Evolutionary conservation across 2,113 vertebrate species (phyloP), one percentile per base, ranked within the genome.

Genomic region (Atlantisia rogersi): DNA sequence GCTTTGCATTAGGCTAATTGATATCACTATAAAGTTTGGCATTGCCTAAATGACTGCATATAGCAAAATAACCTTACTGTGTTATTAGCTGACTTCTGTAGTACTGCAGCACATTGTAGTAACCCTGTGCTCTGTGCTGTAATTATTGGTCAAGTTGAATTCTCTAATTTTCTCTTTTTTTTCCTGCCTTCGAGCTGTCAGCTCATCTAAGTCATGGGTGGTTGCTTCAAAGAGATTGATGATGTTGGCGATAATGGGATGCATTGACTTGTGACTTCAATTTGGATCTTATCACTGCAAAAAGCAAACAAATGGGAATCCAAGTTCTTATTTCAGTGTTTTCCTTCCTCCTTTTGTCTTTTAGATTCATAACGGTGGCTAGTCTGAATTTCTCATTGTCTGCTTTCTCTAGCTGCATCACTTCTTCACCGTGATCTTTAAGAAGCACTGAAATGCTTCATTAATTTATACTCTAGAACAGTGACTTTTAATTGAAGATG

Each of bases 201-300:
- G 88, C 88, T 91, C 78, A 15, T 94, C 95, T 35, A 55, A 86
- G 94, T 95, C 97, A 96, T 31, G 87, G 97, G 69, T 97, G 86
- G 96, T 90, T 97, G 93, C 88, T 75, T 97, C 92, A 65, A 76
- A 86, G 86, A 96, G 96, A 97, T 92, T 95, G 95, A 97, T 97
- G 95, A 64, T 95, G 94, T 73, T 80, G 94, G 52, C 85, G 95
- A 95, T 97, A 97, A 97, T 97, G 93, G 95, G 95, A 96, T 97
- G 92, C 97, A 92, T 92, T 96, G 96, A 96, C 94, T 97, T 96
- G 95, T 95, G 91, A 96, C 96, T 97, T 97, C 94, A 94, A 70
- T 96, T 97, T 97, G 96, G 94, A 96, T 96, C 95, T 97, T 97
- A 96, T 96, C 94, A 71, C 90, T 93, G 94, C 39, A 73, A 82